These are phyloP conservation scores for Eueremaeus valkanovi DNA, from an alignment of 2,888 invertebrate species.

Conservation along the genomic window DNA sequence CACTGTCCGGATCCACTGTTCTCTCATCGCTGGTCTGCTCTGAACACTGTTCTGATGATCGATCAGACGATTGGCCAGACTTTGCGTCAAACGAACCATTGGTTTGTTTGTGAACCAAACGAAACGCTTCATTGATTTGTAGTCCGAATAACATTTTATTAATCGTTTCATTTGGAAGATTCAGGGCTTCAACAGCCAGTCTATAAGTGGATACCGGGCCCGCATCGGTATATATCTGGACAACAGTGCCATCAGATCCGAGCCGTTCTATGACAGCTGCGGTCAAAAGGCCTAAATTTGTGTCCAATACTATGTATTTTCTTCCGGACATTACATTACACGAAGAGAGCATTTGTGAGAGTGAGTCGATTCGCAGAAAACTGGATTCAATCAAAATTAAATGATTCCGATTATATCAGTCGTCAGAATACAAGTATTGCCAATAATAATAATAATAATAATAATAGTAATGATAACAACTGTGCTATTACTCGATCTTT, in stretches of 20 bases:
- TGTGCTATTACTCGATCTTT: slow-evolving; percentile 52
- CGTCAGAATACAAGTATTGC: background rate
- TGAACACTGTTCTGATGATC: background rate
- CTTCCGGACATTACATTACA: slow-evolving; percentile 68
- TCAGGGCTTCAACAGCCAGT: slow-evolving; percentile 72
- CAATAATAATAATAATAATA: no score
- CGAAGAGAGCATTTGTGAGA: slow-evolving; percentile 79
- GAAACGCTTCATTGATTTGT: slow-evolving; percentile 35
- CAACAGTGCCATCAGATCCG: slow-evolving; percentile 61
- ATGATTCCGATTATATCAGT: no score
- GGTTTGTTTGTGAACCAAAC: background rate
- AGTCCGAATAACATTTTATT: slow-evolving; percentile 69
- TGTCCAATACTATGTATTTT: slow-evolving; percentile 57
- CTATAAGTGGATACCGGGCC: slow-evolving; percentile 48
- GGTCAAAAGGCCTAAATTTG: slow-evolving; percentile 75
- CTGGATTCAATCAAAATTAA: slow-evolving; percentile 48
- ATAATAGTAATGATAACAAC: background rate
- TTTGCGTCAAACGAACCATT: background rate
- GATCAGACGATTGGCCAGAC: no score
- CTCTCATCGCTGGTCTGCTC: background rate
- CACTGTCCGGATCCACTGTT: background rate
- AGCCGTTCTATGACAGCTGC: slow-evolving; percentile 71
- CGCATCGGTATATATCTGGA: slow-evolving; percentile 52
- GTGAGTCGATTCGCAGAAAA: slow-evolving; percentile 75
- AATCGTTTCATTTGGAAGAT: slow-evolving; percentile 67